Base-by-base conservation (phyloP, 2,888 invertebrate species). In the Ornithoptera alexandrae region DNA sequence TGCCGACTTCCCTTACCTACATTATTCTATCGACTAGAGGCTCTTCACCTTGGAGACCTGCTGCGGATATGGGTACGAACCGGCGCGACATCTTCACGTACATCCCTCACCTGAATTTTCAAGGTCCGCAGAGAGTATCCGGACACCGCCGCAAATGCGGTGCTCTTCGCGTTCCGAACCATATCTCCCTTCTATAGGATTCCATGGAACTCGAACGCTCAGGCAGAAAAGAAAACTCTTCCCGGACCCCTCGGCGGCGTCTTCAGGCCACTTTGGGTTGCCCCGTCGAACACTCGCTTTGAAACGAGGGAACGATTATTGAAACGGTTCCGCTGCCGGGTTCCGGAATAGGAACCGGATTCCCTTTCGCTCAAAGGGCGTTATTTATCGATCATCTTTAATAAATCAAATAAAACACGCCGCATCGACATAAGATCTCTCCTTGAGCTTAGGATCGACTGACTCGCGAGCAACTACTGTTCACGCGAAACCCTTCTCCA, bases 21-120 rank as follows among this genome's bases (percentile, higher is more conserved):
- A 22, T 22, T 22, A 22, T 22, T 22, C 22, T 22, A 24, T 24
- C 24, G 42, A 42, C 42, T 42, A 42, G 42, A 42, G 42, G 15
- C 42, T 42, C 42, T 12, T 42, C 42, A 42, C 42, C 12, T 42
- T 93, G 94, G 93, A 94, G 94, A 94, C 93, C 95, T 95, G 95
- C 93, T 95, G 94, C 94, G 94, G 94, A 94, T 94, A 94, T 94
- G 93, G 94, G 94, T 94, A 95, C 94, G 94, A 93, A 79, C 79
- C 84, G 79, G 82, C 82, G 82, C 80, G 83, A 85, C 78, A 80
- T 80, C 77, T 86, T 79, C 79, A 80, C 75, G 83, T 84, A 79
- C 78, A 81, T 81, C 80, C 82, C 59, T 59, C 50, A 42, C 42
- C 78, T 79, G 58, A n/a, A 65, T 59, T 65, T 65, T 65, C 46